Evolutionary conservation across 1,140 invertebrate genomes (phyloP).

Genomic region (Scaptomyza montana): DNA sequence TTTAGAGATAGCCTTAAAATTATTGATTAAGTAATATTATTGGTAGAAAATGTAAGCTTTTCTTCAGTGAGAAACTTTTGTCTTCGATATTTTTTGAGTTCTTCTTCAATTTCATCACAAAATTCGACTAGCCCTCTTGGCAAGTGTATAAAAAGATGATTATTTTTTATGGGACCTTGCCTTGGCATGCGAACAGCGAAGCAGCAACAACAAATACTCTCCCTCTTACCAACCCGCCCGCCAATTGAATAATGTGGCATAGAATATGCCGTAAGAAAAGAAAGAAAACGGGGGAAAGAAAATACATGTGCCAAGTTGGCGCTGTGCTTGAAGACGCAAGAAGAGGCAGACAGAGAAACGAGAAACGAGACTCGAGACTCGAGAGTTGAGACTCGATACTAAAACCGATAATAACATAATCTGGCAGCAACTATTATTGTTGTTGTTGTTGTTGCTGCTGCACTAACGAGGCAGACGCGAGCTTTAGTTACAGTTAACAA

Average conservation of each 20-base stretch:
- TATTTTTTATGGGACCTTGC: slow-evolving; percentile 65
- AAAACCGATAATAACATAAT: slow-evolving; percentile 80
- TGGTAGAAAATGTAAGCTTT: too few species aligned
- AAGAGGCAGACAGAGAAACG: neutral
- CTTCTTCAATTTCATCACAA: neutral
- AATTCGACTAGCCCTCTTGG: neutral
- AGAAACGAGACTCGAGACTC: neutral
- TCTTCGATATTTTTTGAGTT: too few species aligned
- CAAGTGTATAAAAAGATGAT: slow-evolving; percentile 62
- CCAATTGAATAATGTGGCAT: slow-evolving; percentile 24
- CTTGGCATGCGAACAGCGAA: slow-evolving; percentile 49
- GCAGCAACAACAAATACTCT: neutral
- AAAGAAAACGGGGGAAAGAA: slow-evolving; percentile 3
- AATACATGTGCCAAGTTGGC: neutral
- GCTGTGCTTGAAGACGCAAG: neutral
- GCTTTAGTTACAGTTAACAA: slow-evolving; percentile 75
- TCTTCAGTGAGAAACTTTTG: too few species aligned
- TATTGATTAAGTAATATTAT: too few species aligned
- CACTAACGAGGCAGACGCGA: slow-evolving; percentile 43
- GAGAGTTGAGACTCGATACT: slow-evolving; percentile 52
- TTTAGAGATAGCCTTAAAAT: too few species aligned
- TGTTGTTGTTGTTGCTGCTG: neutral
- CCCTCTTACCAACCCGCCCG: too few species aligned
- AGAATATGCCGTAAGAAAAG: slow-evolving; percentile 4
- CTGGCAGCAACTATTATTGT: slow-evolving; percentile 43